Conservation (phyloP, 2,888 invertebrate species). For the Diplazon laetatorius region DNA sequence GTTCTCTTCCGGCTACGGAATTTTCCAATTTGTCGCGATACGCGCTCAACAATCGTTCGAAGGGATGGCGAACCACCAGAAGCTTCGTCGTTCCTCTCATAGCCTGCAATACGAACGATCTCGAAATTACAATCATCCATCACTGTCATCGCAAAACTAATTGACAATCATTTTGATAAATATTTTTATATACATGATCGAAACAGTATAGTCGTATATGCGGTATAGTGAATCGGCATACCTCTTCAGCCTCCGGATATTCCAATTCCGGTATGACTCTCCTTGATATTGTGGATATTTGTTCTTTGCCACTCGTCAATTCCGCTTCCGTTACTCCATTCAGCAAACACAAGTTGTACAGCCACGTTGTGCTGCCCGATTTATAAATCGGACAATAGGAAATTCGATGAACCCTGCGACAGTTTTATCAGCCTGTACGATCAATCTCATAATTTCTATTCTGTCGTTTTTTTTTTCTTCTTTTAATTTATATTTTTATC, state of each 20-base stretch:
- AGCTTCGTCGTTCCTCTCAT: constrained; percentile 83
- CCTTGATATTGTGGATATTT: constrained; percentile 77
- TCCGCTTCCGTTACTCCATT: constrained; percentile 79
- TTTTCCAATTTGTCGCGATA: constrained; percentile 85
- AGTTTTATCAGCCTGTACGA: background rate
- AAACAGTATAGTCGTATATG: background rate
- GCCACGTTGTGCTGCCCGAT: constrained; percentile 83
- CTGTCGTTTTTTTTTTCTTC: no score
- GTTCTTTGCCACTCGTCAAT: constrained; percentile 76
- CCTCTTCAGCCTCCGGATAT: constrained; percentile 79
- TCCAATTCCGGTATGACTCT: constrained; percentile 79
- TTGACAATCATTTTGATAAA: no score
- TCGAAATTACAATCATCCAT: background rate
- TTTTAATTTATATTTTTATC: constrained; percentile 40
- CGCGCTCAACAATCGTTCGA: constrained; percentile 85
- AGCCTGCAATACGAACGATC: constrained; percentile 69
- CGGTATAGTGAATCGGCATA: constrained; percentile 49
- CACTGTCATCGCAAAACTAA: background rate
- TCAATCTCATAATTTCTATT: no score
- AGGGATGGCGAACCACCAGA: constrained; percentile 85
- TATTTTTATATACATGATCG: no score
- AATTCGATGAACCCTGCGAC: constrained; percentile 78
- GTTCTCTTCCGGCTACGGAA: constrained; percentile 80
- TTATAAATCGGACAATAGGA: constrained; percentile 84
- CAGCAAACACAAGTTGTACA: constrained; percentile 82